phyloP scores from a whole-genome alignment of 2,113 vertebrate genomes.

The Channa argus region DNA sequence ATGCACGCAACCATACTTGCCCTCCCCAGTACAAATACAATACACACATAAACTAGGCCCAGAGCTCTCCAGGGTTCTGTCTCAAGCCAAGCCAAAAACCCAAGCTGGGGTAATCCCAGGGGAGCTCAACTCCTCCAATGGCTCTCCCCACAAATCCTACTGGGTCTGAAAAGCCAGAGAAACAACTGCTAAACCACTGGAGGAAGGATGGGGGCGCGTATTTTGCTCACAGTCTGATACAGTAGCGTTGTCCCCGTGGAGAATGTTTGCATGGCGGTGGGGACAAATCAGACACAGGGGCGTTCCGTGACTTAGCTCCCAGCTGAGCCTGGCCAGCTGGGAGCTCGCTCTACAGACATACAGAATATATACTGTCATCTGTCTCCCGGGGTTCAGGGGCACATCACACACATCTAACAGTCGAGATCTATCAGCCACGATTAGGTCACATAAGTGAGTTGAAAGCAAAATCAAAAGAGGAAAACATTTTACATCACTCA shows the following conservation, averaged over 20 bases:
- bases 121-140: constrained; percentile 61
- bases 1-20: constrained; percentile 50
- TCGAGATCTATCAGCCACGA: constrained; percentile 5
- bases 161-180: constrained; percentile 59
- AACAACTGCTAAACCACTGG: constrained; percentile 24
- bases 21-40: constrained; percentile 23
- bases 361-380: neutral
- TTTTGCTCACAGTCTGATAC: constrained; percentile 14
- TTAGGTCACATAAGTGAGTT: neutral
- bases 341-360: neutral
- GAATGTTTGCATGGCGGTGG: neutral
- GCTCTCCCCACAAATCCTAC: constrained; percentile 53
- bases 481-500: constrained; percentile 17
- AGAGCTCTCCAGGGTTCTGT: constrained; percentile 66
- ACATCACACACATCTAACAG: constrained; percentile 6
- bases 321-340: constrained; percentile 44
- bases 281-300: constrained; percentile 1
- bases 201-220: neutral
- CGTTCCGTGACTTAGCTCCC: constrained; percentile 28
- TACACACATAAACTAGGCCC: constrained; percentile 21
- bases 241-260: constrained; percentile 29
- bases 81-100: constrained; percentile 67
- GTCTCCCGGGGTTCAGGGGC: neutral
- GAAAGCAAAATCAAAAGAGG: neutral
- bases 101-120: constrained; percentile 66